These are phyloP conservation scores for Euplagia quadripunctaria DNA, from an alignment of 2,888 invertebrate species.

Conservation along the genomic window DNA sequence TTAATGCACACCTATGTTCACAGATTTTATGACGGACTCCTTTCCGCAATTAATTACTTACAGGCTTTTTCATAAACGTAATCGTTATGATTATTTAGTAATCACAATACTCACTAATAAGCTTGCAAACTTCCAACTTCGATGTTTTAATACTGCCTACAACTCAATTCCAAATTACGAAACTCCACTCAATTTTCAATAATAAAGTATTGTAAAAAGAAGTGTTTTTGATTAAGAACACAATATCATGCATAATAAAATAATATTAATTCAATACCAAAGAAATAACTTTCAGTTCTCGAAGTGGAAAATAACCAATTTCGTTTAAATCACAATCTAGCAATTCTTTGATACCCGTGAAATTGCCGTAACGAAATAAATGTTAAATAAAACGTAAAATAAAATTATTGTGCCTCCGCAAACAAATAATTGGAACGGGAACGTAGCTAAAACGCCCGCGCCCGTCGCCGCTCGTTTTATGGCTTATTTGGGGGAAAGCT, in stretches of 20 bases:
- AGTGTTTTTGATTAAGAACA: slow-evolving; percentile 69
- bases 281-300: slow-evolving; percentile 74
- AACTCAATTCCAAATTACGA: slow-evolving; percentile 60
- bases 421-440: slow-evolving; percentile 87
- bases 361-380: slow-evolving; percentile 88
- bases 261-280: slow-evolving; percentile 77
- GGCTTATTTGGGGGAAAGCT: slow-evolving; percentile 87
- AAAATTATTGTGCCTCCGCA: slow-evolving; percentile 87
- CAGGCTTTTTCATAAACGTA: background rate
- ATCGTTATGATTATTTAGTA: slow-evolving; percentile 17
- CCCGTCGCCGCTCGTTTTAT: slow-evolving; percentile 85
- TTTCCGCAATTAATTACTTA: slow-evolving; percentile 1
- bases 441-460: slow-evolving; percentile 76
- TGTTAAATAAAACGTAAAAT: slow-evolving; percentile 88
- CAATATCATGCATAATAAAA: slow-evolving; percentile 83
- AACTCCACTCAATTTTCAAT: slow-evolving; percentile 61
- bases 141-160: slow-evolving; percentile 51
- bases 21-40: background rate
- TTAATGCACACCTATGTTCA: background rate
- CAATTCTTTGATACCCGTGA: slow-evolving; percentile 87
- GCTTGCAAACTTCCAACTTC: slow-evolving; percentile 39
- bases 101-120: slow-evolving; percentile 39
- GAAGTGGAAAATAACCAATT: slow-evolving; percentile 87
- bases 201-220: slow-evolving; percentile 63
- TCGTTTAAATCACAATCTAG: slow-evolving; percentile 86